These are phyloP conservation scores for Anneissia japonica DNA, from an alignment of 35 echinoderm and acorn worm genomes.

Conservation along the genomic window DNA sequence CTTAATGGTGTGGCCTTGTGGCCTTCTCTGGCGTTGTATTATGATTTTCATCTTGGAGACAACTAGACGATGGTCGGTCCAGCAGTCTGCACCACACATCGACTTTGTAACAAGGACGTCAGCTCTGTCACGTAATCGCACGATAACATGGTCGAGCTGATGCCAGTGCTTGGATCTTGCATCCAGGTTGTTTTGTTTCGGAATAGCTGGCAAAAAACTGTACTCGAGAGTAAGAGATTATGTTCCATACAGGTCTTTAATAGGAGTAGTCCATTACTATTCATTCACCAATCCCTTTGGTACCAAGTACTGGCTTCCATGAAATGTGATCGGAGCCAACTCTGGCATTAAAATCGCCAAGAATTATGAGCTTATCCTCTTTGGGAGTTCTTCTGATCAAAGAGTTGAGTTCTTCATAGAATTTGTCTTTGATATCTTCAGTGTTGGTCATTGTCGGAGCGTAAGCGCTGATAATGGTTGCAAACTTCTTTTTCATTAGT, in stretches of 20 bases:
- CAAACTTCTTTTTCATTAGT: not conserved
- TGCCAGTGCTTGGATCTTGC: not conserved
- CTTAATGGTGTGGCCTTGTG: too few species aligned
- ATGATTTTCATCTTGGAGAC: too few species aligned
- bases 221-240: not conserved
- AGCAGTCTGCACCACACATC: slow-evolving; percentile 40
- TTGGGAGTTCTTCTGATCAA: not conserved
- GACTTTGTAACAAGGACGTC: slow-evolving; percentile 31
- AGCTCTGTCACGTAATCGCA: not conserved
- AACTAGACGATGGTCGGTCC: slow-evolving; percentile 25
- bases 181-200: not conserved
- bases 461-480: not conserved
- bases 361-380: not conserved
- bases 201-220: not conserved
- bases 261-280: not conserved
- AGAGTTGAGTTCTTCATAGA: not conserved
- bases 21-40: too few species aligned
- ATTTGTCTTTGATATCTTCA: not conserved
- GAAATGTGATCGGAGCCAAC: not conserved
- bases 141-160: not conserved
- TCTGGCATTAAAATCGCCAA: not conserved
- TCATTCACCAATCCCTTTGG: not conserved
- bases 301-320: not conserved
- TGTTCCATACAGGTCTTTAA: not conserved
- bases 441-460: not conserved